These are phyloP conservation scores for honey bee (Apis mellifera) DNA, from an alignment of 1,140 invertebrate species.

Conservation along the genomic window Amel_HAv3.1 CM009931.2:17121001-17121500, in stretches of 20 bases:
- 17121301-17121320: background rate
- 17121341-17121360: slow-evolving; percentile 60
- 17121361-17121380: background rate
- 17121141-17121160: background rate
- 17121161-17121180: background rate
- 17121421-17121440: slow-evolving; percentile 39
- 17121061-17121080: background rate
- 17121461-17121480: background rate
- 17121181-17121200: background rate
- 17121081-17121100: slow-evolving; percentile 1
- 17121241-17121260: slow-evolving; percentile 12
- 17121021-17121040: background rate
- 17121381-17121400: slow-evolving; percentile 14
- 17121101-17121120: background rate
- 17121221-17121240: background rate
- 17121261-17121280: background rate
- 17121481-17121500: background rate
- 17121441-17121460: slow-evolving; percentile 3
- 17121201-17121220: slow-evolving; percentile 3
- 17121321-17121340: slow-evolving; percentile 39
- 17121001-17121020: background rate
- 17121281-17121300: slow-evolving; percentile 45
- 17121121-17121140: background rate
- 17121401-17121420: background rate
- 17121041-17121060: background rate